A percentile compares a stretch with the other conserved stretches of the same genome.
These are phyloP conservation scores for Drosophila rufa DNA, from an alignment of 1,140 invertebrate genomes.

Conservation along the genomic window DNA sequence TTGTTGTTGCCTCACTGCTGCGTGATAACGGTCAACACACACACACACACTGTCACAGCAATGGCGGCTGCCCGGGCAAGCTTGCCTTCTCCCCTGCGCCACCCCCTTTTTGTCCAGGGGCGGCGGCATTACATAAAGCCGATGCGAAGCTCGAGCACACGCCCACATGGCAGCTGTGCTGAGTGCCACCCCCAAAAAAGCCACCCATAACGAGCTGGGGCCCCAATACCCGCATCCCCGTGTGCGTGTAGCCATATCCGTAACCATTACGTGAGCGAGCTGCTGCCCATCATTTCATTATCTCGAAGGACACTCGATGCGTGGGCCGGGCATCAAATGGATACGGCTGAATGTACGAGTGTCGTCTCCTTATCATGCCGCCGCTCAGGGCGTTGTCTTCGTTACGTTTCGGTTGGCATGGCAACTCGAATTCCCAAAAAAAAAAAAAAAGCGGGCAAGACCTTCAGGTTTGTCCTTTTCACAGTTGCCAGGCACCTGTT, in stretches of 20 bases:
- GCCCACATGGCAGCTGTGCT: conserved; percentile 35
- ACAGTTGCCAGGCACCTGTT: conserved; percentile 82
- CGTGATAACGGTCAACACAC: conserved; percentile 61
- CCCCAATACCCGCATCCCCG: conserved; percentile 18
- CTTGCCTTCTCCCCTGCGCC: conserved; percentile 24
- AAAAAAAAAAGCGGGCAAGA: conserved; percentile 37
- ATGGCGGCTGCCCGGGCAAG: conserved; percentile 56
- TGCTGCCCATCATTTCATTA: conserved; percentile 64
- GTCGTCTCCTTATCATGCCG: conserved; percentile 43
- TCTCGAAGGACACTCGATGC: conserved; percentile 69
- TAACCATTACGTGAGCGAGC: conserved; percentile 45
- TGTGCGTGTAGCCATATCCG: conserved; percentile 33
- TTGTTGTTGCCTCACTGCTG: conserved; percentile 47
- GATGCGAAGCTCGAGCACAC: conserved; percentile 30
- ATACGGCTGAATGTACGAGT: conserved; percentile 9
- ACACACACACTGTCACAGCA: conserved; percentile 16
- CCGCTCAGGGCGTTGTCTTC: conserved; percentile 53
- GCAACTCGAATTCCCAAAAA: conserved; percentile 26
- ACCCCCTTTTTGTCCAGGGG: conserved; percentile 26
- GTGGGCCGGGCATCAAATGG: conserved; percentile 33
- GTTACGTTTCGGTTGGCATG: conserved; percentile 46
- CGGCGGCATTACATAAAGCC: conserved; percentile 67
- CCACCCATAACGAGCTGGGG: conserved; percentile 5
- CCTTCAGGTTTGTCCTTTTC: conserved; percentile 80
- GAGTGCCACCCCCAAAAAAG: conserved; percentile 28